phyloP scores from a whole-genome alignment of 2,888 invertebrate genomes.

The Volucella zonaria region DNA sequence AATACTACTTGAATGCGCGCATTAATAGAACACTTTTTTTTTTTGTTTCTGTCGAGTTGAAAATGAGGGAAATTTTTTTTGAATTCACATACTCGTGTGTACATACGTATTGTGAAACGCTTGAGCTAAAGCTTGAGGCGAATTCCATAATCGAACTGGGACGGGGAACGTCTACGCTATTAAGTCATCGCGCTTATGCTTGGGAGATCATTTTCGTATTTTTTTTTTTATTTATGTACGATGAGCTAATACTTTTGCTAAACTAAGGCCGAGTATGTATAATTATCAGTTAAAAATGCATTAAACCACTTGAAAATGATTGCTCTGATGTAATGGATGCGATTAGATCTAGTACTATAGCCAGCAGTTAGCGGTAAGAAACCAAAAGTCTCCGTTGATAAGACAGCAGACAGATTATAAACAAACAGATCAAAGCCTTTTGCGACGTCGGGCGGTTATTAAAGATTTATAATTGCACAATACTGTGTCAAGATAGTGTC shows the following conservation, averaged over 20 bases:
- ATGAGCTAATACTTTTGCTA: constrained; percentile 62
- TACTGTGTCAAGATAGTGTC: constrained; percentile 38
- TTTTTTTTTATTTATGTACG: constrained; percentile 35
- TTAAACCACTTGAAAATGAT: constrained; percentile 26
- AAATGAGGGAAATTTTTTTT: background rate
- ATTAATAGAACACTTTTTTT: background rate
- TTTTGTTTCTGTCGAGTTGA: background rate
- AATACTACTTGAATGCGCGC: background rate
- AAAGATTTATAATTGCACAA: background rate
- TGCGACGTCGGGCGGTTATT: background rate
- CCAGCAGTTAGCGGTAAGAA: background rate
- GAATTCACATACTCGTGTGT: no score
- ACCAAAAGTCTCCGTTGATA: background rate
- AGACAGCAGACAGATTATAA: constrained; percentile 47
- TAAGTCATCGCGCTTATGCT: constrained; percentile 62
- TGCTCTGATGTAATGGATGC: constrained; percentile 21
- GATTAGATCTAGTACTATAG: background rate
- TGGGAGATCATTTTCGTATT: constrained; percentile 37
- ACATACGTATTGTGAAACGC: constrained; percentile 17
- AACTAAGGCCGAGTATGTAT: constrained; percentile 17
- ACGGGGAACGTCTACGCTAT: constrained; percentile 47
- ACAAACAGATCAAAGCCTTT: constrained; percentile 22
- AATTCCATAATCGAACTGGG: constrained; percentile 46
- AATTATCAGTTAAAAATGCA: constrained; percentile 50
- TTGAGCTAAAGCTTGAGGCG: constrained; percentile 29